phyloP scores from a whole-genome alignment of 2,113 vertebrate genomes.

The Pao palembangensis region DNA sequence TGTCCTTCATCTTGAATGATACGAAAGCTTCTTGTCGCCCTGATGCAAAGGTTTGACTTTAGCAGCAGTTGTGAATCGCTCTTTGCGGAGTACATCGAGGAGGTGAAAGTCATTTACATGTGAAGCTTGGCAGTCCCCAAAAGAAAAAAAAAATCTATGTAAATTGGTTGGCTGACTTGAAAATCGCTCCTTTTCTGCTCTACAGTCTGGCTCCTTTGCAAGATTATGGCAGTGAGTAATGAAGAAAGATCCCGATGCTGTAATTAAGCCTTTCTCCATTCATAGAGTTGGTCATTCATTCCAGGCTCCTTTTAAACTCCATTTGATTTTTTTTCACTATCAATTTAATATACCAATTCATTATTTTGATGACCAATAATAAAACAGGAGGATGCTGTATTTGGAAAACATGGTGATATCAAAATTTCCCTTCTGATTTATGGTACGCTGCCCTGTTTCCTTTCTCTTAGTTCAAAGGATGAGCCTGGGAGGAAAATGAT shows the following conservation, averaged over 20 bases:
- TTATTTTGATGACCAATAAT: conserved; percentile 1
- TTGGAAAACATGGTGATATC: conserved; percentile 32
- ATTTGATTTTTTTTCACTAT: conserved; percentile 5
- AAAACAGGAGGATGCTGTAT: conserved; percentile 20
- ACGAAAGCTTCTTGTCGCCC: too few species aligned
- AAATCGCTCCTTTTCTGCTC: conserved; percentile 35
- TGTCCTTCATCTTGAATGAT: too few species aligned
- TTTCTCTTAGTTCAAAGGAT: conserved; percentile 57
- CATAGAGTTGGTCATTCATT: conserved; percentile 19
- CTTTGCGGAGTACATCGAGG: too few species aligned
- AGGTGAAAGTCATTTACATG: conserved; percentile 25
- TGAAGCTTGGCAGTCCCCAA: conserved; percentile 41
- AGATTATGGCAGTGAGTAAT: conserved; percentile 40
- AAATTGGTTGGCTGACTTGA: conserved; percentile 27
- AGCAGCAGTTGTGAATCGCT: too few species aligned
- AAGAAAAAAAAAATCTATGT: conserved; percentile 16
- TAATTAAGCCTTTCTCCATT: conserved; percentile 48
- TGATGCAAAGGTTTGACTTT: too few species aligned
- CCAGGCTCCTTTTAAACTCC: neutral
- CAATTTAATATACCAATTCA: conserved; percentile 18
- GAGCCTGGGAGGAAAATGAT: conserved; percentile 45
- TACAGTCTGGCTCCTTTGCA: conserved; percentile 27
- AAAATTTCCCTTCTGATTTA: conserved; percentile 56
- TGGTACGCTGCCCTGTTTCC: conserved; percentile 43
- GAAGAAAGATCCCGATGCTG: conserved; percentile 18